Evolutionary conservation across 2,888 invertebrate species (phyloP).

Genomic region (Lottia scabra): DNA sequence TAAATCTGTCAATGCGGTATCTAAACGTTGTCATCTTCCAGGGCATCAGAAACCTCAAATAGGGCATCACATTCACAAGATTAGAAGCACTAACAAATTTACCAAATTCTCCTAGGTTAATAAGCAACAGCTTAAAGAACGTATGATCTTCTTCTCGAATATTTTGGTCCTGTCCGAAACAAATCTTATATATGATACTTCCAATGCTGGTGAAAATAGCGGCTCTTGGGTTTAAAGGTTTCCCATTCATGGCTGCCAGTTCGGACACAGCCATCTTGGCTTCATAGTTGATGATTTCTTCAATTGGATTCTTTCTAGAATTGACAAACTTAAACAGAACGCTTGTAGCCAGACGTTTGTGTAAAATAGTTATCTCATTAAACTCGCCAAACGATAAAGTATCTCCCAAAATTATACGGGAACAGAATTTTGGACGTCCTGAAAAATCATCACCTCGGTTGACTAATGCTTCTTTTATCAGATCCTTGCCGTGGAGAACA

Average conservation of each 20-base stretch:
- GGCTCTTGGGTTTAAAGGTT: slow-evolving; percentile 17
- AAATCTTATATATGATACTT: slow-evolving; percentile 34
- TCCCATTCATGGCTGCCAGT: not conserved
- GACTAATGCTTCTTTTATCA: slow-evolving; percentile 25
- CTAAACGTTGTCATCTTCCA: slow-evolving; percentile 23
- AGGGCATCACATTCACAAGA: slow-evolving; percentile 40
- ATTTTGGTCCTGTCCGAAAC: slow-evolving; percentile 27
- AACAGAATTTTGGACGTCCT: slow-evolving; percentile 32
- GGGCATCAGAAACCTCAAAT: slow-evolving; percentile 33
- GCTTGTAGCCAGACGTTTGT: slow-evolving; percentile 34
- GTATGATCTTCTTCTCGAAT: slow-evolving; percentile 22
- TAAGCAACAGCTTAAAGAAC: slow-evolving; percentile 17
- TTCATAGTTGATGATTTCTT: slow-evolving; percentile 25
- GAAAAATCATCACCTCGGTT: slow-evolving; percentile 27
- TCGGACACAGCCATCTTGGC: slow-evolving; percentile 13
- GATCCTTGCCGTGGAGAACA: slow-evolving; percentile 33
- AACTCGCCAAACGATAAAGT: slow-evolving; percentile 17
- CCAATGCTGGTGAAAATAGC: slow-evolving; percentile 12
- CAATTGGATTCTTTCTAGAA: slow-evolving; percentile 19
- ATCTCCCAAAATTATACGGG: slow-evolving; percentile 14
- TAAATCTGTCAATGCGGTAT: not conserved
- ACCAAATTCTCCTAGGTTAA: slow-evolving; percentile 8
- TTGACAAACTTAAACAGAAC: slow-evolving; percentile 31
- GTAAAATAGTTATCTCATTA: slow-evolving; percentile 30
- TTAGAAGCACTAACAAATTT: slow-evolving; percentile 34